These are phyloP conservation scores for Caenorhabditis imperialis DNA, from an alignment of 2,888 invertebrate species.

Conservation along the genomic window DNA sequence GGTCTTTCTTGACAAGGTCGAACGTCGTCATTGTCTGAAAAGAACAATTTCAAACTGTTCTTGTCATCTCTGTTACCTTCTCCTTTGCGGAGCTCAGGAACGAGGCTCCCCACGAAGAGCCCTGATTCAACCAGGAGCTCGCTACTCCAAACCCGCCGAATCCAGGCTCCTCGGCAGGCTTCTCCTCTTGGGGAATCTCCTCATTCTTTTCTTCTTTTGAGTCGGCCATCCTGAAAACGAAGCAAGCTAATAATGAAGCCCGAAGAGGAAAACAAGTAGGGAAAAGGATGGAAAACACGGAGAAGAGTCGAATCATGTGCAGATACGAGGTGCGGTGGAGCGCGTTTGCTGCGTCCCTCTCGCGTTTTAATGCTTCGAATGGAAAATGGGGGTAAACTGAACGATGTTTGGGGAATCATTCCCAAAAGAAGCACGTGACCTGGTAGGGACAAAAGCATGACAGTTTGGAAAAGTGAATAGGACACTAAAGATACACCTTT, in stretches of 20 bases:
- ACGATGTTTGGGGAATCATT: too few relatives aligned
- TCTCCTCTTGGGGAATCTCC: constrained; percentile 23
- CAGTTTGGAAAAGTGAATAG: constrained; percentile 11
- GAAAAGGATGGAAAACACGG: constrained; percentile 9
- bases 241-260: constrained; percentile 9
- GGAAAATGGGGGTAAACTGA: constrained; percentile 10
- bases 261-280: constrained; percentile 2
- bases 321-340: constrained; percentile 7
- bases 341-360: constrained; percentile 6
- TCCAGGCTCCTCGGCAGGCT: constrained; percentile 11
- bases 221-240: constrained; percentile 24
- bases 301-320: constrained; percentile 6
- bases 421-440: too few relatives aligned
- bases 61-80: constrained; percentile 64
- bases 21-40: constrained; percentile 74
- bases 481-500: constrained; percentile 21
- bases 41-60: constrained; percentile 1
- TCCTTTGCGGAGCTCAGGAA: constrained; percentile 71
- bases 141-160: constrained; percentile 47
- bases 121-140: constrained; percentile 59
- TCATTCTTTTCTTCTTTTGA: constrained; percentile 35
- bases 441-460: too few relatives aligned
- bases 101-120: constrained; percentile 66
- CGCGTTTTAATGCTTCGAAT: background rate
- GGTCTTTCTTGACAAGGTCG: constrained; percentile 76